A percentile compares a stretch with the other conserved stretches of the same genome.
phyloP scores from a whole-genome alignment of 2,113 vertebrate species.

The Fregata magnificens region DNA sequence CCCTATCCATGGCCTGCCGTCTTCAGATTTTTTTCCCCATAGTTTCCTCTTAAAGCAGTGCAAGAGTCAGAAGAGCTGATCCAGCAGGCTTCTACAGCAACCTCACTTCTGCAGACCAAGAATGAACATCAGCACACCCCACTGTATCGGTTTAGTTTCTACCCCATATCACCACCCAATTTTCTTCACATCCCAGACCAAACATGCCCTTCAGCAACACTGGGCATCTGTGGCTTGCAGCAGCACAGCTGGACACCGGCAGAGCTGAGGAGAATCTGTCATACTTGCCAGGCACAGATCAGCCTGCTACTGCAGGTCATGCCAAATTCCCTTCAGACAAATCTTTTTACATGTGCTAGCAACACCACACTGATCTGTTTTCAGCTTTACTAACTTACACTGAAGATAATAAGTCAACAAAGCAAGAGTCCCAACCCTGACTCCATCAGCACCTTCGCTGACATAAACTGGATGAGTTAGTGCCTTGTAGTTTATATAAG shows the following conservation, averaged over 20 bases:
- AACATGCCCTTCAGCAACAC: background rate
- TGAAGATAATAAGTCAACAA: background rate
- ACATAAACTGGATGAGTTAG: background rate
- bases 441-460: background rate
- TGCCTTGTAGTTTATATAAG: background rate
- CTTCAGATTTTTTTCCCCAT: background rate
- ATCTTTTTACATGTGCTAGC: background rate
- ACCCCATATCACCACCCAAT: too few relatives aligned
- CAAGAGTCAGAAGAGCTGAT: background rate
- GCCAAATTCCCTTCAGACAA: background rate
- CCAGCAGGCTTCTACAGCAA: background rate
- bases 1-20: background rate
- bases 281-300: background rate
- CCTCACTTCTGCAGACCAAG: background rate
- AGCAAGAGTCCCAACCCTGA: background rate
- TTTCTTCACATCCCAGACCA: background rate
- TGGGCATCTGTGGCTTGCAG: background rate
- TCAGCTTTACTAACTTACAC: background rate
- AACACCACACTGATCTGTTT: background rate
- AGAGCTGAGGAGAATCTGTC: background rate
- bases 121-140: background rate
- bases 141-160: background rate
- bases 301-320: background rate
- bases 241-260: background rate
- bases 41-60: background rate